These are phyloP conservation scores for Macaria liturata DNA, from an alignment of 2,888 invertebrate genomes.

Conservation along the genomic window DNA sequence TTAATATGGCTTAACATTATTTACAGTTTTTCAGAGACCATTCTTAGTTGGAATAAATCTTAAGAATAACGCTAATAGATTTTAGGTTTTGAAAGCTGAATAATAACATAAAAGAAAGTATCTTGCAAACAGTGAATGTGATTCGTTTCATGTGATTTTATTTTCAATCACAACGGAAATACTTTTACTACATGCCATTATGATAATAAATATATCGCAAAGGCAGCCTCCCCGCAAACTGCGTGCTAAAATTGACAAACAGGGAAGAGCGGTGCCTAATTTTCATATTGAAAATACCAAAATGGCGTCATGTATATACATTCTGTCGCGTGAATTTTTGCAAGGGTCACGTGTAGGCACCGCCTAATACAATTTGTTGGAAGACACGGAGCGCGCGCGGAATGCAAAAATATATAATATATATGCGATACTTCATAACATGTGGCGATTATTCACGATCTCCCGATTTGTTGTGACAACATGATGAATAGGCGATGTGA, in stretches of 20 bases:
- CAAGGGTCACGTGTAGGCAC: slow-evolving; percentile 73
- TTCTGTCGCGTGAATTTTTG: slow-evolving; percentile 60
- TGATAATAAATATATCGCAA: slow-evolving; percentile 35
- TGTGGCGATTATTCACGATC: slow-evolving; percentile 68
- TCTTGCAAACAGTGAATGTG: too few species aligned
- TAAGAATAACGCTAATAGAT: too few species aligned
- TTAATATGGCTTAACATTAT: too few species aligned
- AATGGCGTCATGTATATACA: slow-evolving; percentile 56
- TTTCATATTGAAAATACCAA: slow-evolving; percentile 60
- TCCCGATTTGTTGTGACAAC: slow-evolving; percentile 23
- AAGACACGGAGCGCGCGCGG: slow-evolving; percentile 63
- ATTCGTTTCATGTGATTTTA: too few species aligned
- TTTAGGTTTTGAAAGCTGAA: too few species aligned
- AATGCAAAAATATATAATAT: slow-evolving; percentile 74
- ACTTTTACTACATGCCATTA: slow-evolving; percentile 28
- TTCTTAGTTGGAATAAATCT: too few species aligned
- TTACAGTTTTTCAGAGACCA: too few species aligned
- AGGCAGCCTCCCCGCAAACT: slow-evolving; percentile 40
- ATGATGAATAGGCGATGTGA: slow-evolving; percentile 12
- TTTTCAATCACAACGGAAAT: slow-evolving; percentile 10
- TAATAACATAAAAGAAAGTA: too few species aligned
- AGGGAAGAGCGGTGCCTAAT: slow-evolving; percentile 52
- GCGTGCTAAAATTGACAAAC: slow-evolving; percentile 47
- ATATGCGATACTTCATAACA: slow-evolving; percentile 63
- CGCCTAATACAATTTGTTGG: slow-evolving; percentile 78